Conservation (phyloP, 2,888 invertebrate genomes). For the Kuschelorhynchus macadamiae region DNA sequence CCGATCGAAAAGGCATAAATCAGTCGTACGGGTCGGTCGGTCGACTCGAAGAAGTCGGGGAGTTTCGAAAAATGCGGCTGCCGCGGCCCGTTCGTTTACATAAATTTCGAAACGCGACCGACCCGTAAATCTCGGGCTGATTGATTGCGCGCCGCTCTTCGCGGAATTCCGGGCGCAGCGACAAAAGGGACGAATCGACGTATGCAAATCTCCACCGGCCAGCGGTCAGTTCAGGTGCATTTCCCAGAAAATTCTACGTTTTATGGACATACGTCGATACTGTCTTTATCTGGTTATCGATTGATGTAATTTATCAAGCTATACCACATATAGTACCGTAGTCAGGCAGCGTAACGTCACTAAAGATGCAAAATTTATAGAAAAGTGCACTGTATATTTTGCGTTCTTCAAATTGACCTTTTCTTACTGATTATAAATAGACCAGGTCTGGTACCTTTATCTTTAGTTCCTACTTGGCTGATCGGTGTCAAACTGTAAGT, state of each 20-base stretch:
- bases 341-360: no score
- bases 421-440: no score
- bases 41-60: no score
- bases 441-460: no score
- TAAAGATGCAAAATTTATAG: no score
- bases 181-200: slow-evolving; percentile 1
- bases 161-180: slow-evolving; percentile 36
- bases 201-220: neutral
- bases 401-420: no score
- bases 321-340: no score
- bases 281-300: no score
- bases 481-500: no score
- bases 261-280: neutral
- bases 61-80: slow-evolving; percentile 28
- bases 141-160: slow-evolving; percentile 48
- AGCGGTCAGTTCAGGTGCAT: slow-evolving; percentile 20
- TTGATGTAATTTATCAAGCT: no score
- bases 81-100: slow-evolving; percentile 42
- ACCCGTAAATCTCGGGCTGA: slow-evolving; percentile 45
- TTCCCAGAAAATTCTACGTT: slow-evolving; percentile 2
- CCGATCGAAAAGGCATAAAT: slow-evolving; percentile 26
- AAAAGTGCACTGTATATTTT: no score
- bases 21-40: slow-evolving; percentile 13
- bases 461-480: no score
- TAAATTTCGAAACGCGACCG: slow-evolving; percentile 41